A percentile compares a stretch with the other conserved stretches of the same genome.
These are phyloP conservation scores for Callimorpha dominula DNA, from an alignment of 2,888 invertebrate genomes.

Conservation along the genomic window DNA sequence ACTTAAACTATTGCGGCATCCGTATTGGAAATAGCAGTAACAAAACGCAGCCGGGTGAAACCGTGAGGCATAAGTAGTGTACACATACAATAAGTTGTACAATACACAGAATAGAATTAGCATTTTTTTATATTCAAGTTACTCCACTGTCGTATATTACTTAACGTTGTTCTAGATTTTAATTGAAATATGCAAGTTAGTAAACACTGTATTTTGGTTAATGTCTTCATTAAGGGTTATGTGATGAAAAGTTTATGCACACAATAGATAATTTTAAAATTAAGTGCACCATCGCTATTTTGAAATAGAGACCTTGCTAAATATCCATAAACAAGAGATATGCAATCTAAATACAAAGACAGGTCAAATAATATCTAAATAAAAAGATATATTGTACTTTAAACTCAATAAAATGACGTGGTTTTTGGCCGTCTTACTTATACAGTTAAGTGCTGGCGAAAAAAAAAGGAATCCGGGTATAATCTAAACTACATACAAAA, in stretches of 20 bases:
- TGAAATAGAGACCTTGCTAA: background rate
- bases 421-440: background rate
- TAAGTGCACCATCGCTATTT: background rate
- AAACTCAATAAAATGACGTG: background rate
- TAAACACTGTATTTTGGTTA: slow-evolving; percentile 9
- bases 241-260: slow-evolving; percentile 6
- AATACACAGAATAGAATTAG: background rate
- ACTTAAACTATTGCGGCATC: too few species aligned
- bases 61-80: background rate
- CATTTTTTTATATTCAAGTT: slow-evolving; percentile 12
- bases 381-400: background rate
- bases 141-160: slow-evolving; percentile 16
- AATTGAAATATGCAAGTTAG: slow-evolving; percentile 14
- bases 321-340: background rate
- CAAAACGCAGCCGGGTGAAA: background rate
- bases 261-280: slow-evolving; percentile 10
- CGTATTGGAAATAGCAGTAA: background rate
- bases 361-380: background rate
- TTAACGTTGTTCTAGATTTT: slow-evolving; percentile 19
- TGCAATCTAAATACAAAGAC: too few species aligned
- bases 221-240: slow-evolving; percentile 16
- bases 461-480: too few species aligned
- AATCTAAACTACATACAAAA: too few species aligned
- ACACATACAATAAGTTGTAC: background rate
- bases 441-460: background rate